Percentiles rank a stretch among this genome's conserved stretches.
These are phyloP conservation scores for Nylanderia fulva DNA, from an alignment of 1,140 invertebrate genomes.

Conservation along the genomic window DNA sequence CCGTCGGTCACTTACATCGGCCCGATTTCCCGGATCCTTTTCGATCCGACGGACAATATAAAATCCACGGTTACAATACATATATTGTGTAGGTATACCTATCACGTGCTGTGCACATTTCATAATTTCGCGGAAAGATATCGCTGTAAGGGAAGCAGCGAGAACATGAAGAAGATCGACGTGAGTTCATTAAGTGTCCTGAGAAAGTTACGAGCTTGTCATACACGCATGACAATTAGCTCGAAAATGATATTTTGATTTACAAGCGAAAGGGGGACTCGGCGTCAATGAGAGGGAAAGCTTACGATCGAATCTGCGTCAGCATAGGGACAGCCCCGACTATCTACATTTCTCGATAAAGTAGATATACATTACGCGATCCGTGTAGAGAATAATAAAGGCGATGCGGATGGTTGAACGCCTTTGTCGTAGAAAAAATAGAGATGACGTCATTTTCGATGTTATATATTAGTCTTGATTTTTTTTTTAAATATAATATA, in stretches of 20 bases:
- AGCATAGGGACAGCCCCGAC: constrained; percentile 4
- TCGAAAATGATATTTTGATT: constrained; percentile 57
- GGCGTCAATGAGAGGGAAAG: constrained; percentile 34
- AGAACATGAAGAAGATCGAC: constrained; percentile 42
- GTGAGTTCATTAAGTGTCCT: constrained; percentile 28
- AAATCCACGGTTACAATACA: no score
- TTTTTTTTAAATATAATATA: constrained; percentile 11
- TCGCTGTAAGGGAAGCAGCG: not conserved
- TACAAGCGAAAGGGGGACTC: not conserved
- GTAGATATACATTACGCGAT: not conserved
- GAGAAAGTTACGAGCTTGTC: constrained; percentile 22
- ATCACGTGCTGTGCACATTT: not conserved
- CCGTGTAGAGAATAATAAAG: not conserved
- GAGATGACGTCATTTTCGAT: constrained; percentile 30
- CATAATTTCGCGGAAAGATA: not conserved
- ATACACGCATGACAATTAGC: constrained; percentile 9
- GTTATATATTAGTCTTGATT: constrained; percentile 21
- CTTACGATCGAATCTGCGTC: constrained; percentile 34
- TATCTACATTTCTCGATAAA: constrained; percentile 3
- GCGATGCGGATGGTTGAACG: constrained; percentile 15
- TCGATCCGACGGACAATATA: no score
- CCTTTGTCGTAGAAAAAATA: constrained; percentile 18
- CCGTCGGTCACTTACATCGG: no score
- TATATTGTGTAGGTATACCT: not conserved
- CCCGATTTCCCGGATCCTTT: no score